These are phyloP conservation scores for Ophioderma brevispina DNA, from an alignment of 35 echinoderm and acorn worm species.

Conservation along the genomic window DNA sequence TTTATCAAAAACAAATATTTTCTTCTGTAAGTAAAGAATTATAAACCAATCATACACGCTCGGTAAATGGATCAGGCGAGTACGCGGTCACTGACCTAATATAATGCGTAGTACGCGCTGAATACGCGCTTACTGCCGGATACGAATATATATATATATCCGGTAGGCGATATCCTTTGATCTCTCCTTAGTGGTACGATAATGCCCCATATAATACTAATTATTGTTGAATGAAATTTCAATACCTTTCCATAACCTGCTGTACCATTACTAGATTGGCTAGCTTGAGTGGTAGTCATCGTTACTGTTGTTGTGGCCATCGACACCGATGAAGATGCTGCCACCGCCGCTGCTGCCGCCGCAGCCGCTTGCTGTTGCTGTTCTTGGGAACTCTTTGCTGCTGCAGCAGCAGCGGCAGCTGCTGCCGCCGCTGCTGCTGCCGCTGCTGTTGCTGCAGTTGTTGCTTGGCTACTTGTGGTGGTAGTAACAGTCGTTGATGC, in stretches of 20 bases:
- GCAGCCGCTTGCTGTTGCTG: slow-evolving; percentile 72
- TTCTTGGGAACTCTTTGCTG: slow-evolving; percentile 54
- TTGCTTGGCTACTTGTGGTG: slow-evolving; percentile 42
- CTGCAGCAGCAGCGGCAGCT: slow-evolving; percentile 47
- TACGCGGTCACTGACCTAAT: no score
- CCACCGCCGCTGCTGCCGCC: slow-evolving; percentile 3
- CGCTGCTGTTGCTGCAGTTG: slow-evolving; percentile 53
- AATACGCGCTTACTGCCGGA: no score
- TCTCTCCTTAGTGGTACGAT: no score
- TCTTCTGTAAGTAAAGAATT: no score
- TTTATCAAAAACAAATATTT: no score
- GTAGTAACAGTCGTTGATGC: background rate
- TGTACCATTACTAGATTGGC: background rate
- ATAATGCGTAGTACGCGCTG: no score
- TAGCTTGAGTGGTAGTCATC: background rate
- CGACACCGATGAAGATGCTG: background rate
- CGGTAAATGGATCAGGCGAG: no score
- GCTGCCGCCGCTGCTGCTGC: slow-evolving; percentile 53
- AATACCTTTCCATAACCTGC: background rate
- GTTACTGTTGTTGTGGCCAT: background rate
- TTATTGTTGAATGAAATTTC: no score
- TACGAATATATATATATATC: no score
- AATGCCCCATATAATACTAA: no score
- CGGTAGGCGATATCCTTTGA: no score
- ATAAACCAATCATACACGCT: no score